Percentiles rank a stretch among this genome's conserved stretches.
These are phyloP conservation scores for Campylomormyrus tamandua DNA, from an alignment of 2,113 vertebrate genomes.

Conservation along the genomic window DNA sequence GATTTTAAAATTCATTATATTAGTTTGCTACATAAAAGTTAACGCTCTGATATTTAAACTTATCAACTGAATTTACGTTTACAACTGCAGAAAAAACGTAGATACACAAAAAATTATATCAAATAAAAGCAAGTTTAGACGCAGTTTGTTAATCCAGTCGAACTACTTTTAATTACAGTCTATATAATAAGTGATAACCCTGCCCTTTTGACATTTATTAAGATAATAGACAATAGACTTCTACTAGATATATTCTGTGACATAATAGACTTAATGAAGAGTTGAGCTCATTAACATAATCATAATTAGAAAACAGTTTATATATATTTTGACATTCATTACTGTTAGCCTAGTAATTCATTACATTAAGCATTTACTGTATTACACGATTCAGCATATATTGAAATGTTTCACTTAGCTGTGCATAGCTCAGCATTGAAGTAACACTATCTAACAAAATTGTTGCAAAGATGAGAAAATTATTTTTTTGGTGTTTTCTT, in stretches of 20 bases:
- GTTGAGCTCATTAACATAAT: background rate
- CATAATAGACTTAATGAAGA: background rate
- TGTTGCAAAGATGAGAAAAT: background rate
- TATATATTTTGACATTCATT: too few species aligned
- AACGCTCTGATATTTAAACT: background rate
- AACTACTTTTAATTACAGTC: background rate
- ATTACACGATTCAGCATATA: too few species aligned
- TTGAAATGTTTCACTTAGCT: too few species aligned
- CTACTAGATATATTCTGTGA: too few species aligned
- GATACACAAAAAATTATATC: background rate
- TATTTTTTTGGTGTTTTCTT: background rate
- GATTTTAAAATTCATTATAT: background rate
- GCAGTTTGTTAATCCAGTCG: background rate
- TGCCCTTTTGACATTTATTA: background rate
- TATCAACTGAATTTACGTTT: background rate
- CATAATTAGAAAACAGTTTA: too few species aligned
- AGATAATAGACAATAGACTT: background rate
- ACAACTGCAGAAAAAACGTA: background rate
- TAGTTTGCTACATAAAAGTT: background rate
- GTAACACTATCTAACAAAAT: too few species aligned
- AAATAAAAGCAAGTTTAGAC: background rate
- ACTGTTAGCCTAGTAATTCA: too few species aligned
- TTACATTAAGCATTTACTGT: too few species aligned
- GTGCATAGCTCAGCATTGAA: too few species aligned
- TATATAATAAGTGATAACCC: background rate